Base-by-base conservation (phyloP, 2,888 invertebrate species). In the Caenorhabditis parvicauda region DNA sequence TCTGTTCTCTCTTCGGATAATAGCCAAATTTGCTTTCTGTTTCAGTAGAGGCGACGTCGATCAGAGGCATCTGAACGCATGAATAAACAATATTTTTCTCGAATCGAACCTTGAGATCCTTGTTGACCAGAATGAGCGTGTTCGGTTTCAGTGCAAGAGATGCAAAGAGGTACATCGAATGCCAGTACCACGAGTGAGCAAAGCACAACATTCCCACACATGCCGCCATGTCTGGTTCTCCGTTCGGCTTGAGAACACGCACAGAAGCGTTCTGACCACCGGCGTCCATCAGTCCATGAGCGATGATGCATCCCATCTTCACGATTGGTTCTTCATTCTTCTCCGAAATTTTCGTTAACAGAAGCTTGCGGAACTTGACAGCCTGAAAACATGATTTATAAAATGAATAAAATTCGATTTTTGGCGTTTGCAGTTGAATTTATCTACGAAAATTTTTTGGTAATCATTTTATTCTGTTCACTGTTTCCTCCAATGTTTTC, bases 121-220 rank as follows among this genome's bases (percentile, higher is more conserved):
- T 35, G 17, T 62, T 62, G 21, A 62, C 47, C 25, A 58, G 17
- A 2, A 62, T 47, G 14, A 62, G 44, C 21, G 57, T 58, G 32
- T 54, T 53, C 27, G 62, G 62, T 29, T 62, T 62, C 17, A 57
- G 57, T 22, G 62, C 54, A 2, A 62, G 38, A 1, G 62, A 45
- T 22, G 58, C 43, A 41, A 62, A 62, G 51, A 54, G 54, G 46
- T 62, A 55, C 57, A 58, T 58, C 39, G 62, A 54, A 39, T 62
- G 62, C 62, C 62, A 62, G 58, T 56, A 62, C 62, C 62, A 62
- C 44, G 57, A 57, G 29, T 62, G 62, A 46, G 58, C 32, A 54
- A 62, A 62, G 54, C 62, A 57, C 57, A 62, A 54, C 57, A 62
- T 58, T 54, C 62, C 62, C 35, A 62, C 58, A 57, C 54, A 58